Percentiles rank a stretch among this genome's conserved stretches.
phyloP scores from a whole-genome alignment of 2,113 vertebrate genomes.

The Naja naja region DNA sequence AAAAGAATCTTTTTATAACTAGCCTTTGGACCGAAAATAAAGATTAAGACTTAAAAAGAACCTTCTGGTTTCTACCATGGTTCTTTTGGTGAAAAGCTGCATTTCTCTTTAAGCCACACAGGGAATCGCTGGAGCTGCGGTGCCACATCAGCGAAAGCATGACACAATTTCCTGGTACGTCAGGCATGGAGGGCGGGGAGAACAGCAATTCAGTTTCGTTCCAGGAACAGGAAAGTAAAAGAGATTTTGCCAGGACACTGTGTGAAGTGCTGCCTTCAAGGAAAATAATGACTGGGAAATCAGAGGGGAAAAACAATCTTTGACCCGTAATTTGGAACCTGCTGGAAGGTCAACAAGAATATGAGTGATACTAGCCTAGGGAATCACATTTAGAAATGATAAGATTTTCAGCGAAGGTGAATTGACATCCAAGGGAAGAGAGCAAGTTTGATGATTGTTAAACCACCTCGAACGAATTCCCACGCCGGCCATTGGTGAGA shows the following conservation, averaged over 20 bases:
- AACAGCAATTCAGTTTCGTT: background rate
- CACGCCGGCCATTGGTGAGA: background rate
- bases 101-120: background rate
- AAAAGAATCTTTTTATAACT: background rate
- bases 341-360: background rate
- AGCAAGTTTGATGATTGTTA: background rate
- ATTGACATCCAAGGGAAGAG: background rate
- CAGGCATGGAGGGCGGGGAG: slow-evolving; percentile 30
- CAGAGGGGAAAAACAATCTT: background rate
- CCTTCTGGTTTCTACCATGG: background rate
- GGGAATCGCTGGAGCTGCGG: background rate
- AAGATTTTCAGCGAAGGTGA: background rate
- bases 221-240: background rate
- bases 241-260: background rate
- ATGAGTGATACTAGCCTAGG: background rate
- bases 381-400: background rate
- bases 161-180: slow-evolving; percentile 51
- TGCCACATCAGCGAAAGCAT: slow-evolving; percentile 50
- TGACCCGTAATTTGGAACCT: background rate
- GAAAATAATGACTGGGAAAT: background rate
- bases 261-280: accelerated
- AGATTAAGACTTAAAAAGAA: background rate
- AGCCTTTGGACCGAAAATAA: background rate
- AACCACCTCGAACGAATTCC: background rate
- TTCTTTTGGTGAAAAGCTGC: background rate